phyloP scores from a whole-genome alignment of 2,888 invertebrate species.

The Lasiommata megera region DNA sequence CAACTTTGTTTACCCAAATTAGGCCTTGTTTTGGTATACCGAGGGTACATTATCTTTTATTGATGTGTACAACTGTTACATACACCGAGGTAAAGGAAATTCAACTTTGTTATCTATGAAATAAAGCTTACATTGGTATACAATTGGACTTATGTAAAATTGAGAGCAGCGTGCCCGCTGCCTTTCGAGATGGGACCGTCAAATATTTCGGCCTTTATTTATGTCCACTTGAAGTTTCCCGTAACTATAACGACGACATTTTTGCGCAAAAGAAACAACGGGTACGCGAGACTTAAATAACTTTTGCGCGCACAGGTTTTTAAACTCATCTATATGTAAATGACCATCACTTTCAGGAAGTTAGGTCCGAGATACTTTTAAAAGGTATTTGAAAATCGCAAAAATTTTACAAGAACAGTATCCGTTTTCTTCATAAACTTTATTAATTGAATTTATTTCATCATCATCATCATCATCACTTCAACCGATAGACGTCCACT shows the following conservation, averaged over 20 bases:
- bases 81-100: constrained; percentile 31
- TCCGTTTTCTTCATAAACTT: too few relatives aligned
- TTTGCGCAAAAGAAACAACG: constrained; percentile 51
- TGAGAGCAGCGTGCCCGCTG: constrained; percentile 50
- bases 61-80: constrained; percentile 45
- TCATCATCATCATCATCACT: too few relatives aligned
- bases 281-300: constrained; percentile 25
- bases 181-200: constrained; percentile 70
- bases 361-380: constrained; percentile 9
- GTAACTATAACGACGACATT: constrained; percentile 60
- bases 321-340: constrained; percentile 28
- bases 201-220: constrained; percentile 78
- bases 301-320: constrained; percentile 22
- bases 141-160: constrained; percentile 47
- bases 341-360: constrained; percentile 13
- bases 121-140: constrained; percentile 41
- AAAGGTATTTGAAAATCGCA: constrained; percentile 9
- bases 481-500: too few relatives aligned
- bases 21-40: constrained; percentile 42
- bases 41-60: constrained; percentile 58
- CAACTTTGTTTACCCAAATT: constrained; percentile 49
- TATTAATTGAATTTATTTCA: too few relatives aligned
- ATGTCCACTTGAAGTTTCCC: constrained; percentile 77
- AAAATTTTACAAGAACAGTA: too few relatives aligned
- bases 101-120: constrained; percentile 22